Evolutionary conservation across 2,113 vertebrate genomes (phyloP).

Genomic region (Casuarius casuarius): DNA sequence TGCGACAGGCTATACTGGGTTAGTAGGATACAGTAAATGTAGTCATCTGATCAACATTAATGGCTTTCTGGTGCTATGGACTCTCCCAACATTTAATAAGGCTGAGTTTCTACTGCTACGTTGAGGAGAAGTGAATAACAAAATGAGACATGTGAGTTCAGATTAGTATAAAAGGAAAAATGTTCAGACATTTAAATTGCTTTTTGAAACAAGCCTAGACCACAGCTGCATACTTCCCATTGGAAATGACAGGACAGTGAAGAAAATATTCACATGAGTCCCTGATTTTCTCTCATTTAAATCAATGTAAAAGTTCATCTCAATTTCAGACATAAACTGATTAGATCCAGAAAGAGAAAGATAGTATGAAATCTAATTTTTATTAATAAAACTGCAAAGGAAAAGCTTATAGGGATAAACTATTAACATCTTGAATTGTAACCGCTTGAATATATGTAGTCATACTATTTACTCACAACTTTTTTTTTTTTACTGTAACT

Average conservation of each 20-base stretch:
- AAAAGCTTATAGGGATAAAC: neutral
- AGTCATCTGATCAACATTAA: neutral
- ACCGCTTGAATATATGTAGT: neutral
- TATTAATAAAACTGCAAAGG: neutral
- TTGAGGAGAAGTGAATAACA: neutral
- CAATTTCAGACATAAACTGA: neutral
- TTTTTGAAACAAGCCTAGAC: constrained; percentile 25
- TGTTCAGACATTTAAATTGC: constrained; percentile 59
- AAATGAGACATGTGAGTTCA: neutral
- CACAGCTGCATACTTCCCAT: neutral
- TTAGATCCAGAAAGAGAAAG: neutral
- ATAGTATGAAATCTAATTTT: constrained; percentile 2
- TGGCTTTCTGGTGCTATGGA: neutral
- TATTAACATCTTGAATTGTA: neutral
- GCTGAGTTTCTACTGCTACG: neutral
- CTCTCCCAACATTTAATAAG: neutral
- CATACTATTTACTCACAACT: neutral
- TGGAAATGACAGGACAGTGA: neutral
- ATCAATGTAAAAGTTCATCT: neutral
- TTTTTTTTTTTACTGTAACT: neutral
- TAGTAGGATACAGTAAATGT: neutral
- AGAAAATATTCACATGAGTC: neutral
- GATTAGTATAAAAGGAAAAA: neutral
- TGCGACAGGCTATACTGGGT: neutral
- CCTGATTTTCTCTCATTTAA: constrained; percentile 31